These are phyloP conservation scores for Volucella inanis DNA, from an alignment of 2,888 invertebrate species.

Conservation along the genomic window DNA sequence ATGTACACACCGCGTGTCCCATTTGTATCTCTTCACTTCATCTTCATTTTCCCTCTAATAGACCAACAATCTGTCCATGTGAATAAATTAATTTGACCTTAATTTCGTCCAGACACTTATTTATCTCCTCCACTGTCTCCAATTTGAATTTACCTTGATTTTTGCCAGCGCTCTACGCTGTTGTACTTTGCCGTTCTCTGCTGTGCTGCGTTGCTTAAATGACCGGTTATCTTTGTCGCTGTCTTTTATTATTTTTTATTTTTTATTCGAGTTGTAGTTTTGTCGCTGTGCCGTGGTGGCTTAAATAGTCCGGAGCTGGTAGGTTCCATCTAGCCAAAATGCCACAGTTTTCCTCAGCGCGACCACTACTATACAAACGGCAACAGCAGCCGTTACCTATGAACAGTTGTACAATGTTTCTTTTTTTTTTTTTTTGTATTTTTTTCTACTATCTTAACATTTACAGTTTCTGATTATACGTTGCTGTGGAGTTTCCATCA, in stretches of 20 bases:
- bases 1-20: not conserved
- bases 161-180: conserved; percentile 35
- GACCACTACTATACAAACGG: conserved; percentile 31
- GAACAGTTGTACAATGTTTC: conserved; percentile 64
- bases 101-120: conserved; percentile 56
- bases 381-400: conserved; percentile 70
- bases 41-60: not conserved
- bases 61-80: not conserved
- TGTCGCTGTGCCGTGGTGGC: no score
- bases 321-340: conserved; percentile 42
- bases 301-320: not conserved
- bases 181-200: no score
- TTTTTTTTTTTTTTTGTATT: conserved; percentile 7
- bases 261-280: conserved; percentile 4
- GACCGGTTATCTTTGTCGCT: conserved; percentile 50
- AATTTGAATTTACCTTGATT: conserved; percentile 66
- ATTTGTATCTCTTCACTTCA: conserved; percentile 7
- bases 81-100: conserved; percentile 53
- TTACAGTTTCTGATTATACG: conserved; percentile 68
- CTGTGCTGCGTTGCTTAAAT: conserved; percentile 26
- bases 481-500: conserved; percentile 41
- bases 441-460: conserved; percentile 37
- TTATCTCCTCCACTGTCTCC: conserved; percentile 51
- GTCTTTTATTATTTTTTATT: conserved; percentile 11
- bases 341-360: conserved; percentile 50